Conservation (phyloP, 2,797 vertebrate species). For the Rachycentron canadum region DNA sequence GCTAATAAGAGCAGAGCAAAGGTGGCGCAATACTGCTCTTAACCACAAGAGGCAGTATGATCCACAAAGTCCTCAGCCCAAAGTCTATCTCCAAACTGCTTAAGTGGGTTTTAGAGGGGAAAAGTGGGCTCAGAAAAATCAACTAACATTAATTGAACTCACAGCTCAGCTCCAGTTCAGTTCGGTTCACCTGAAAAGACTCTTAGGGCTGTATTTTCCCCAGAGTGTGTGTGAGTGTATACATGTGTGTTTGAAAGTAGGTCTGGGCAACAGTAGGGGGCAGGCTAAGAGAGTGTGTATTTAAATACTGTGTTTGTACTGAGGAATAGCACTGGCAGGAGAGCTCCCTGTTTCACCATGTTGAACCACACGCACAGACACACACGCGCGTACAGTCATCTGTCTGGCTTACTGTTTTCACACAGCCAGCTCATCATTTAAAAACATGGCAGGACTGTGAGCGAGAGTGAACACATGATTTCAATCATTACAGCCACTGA, state of each 20-base stretch:
- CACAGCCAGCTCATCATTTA: conserved; percentile 12
- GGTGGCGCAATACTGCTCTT: conserved; percentile 50
- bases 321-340: conserved; percentile 62
- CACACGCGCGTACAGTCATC: background rate
- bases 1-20: conserved; percentile 64
- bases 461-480: conserved; percentile 13
- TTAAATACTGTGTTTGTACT: conserved; percentile 83
- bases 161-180: background rate
- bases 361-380: conserved; percentile 10
- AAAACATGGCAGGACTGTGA: conserved; percentile 9
- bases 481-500: background rate
- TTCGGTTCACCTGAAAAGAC: conserved; percentile 29
- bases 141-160: conserved; percentile 37
- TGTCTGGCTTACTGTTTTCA: conserved; percentile 12
- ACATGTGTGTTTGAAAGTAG: conserved; percentile 79
- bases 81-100: conserved; percentile 56
- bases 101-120: conserved; percentile 64
- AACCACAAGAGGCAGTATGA: conserved; percentile 84
- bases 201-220: conserved; percentile 57
- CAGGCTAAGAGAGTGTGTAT: conserved; percentile 89
- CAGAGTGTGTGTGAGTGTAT: conserved; percentile 68
- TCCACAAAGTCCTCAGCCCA: conserved; percentile 85
- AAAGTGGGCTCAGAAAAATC: conserved; percentile 54
- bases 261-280: conserved; percentile 88
- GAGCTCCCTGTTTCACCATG: conserved; percentile 45